Evolutionary conservation across 64 coral and sea anemone genomes (phyloP).

Genomic region (Catalaphyllia jardinei): DNA sequence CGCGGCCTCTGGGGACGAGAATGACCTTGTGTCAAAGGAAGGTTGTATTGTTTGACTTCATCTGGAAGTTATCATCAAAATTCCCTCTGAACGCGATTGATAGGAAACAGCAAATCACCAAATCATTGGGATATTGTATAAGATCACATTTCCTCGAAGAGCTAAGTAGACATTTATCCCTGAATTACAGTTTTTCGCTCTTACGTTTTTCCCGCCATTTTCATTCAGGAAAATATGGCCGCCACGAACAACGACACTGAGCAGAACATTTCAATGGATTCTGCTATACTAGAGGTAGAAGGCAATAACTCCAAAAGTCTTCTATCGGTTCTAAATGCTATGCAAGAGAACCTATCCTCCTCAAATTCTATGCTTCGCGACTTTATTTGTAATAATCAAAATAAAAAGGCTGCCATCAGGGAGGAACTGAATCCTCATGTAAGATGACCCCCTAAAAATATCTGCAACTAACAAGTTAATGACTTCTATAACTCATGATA

Average conservation of each 20-base stretch:
- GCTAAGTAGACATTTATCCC: conserved; percentile 9
- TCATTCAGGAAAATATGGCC: neutral
- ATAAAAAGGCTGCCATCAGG: too few species aligned
- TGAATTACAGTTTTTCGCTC: neutral
- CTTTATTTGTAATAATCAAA: too few species aligned
- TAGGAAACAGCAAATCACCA: neutral
- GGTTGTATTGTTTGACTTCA: neutral
- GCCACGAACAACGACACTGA: neutral
- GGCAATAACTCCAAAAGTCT: neutral
- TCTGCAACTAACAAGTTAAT: too few species aligned
- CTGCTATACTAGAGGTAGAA: neutral
- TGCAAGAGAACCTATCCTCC: neutral
- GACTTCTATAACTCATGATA: conserved; percentile 13
- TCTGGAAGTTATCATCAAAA: neutral
- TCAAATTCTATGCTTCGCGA: neutral
- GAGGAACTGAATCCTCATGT: too few species aligned
- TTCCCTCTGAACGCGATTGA: neutral
- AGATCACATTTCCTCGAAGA: neutral
- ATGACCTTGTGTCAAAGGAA: conserved; percentile 6
- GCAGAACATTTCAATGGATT: neutral
- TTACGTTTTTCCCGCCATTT: neutral
- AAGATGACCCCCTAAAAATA: too few species aligned
- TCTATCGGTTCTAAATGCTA: neutral
- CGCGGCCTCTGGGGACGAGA: too few species aligned
- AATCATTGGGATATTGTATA: neutral